Base-by-base conservation (phyloP, 2,113 vertebrate species). In the Ammodytes dubius region DNA sequence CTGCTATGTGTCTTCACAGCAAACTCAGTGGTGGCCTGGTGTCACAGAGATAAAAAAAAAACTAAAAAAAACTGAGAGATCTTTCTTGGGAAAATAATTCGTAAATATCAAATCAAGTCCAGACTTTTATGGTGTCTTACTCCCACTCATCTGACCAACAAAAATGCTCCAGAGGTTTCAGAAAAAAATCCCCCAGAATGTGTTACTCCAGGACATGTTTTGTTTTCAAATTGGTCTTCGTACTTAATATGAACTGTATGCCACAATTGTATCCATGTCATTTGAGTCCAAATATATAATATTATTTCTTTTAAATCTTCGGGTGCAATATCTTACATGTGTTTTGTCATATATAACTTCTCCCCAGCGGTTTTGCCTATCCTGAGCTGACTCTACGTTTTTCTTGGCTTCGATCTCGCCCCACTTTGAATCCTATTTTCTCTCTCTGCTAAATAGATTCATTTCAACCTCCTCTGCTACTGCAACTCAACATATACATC, bases 391-490 rank as follows among this genome's bases (percentile, higher is more conserved):
- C 64, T 74, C 27, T 10, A 0, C 3, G 3, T 74, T 89, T 90
- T 54, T 70, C 65, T 91, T 88, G 86, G 80, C 84, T 82, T 72
- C 9, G 1, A 49, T 69, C 59, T 70, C 5, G 2, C 12, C 8
- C 35, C 43, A 27, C 27, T 37, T 74, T 83, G 19, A 79, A 74
- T 61, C 7, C 42, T 70, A 69, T 37, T 49, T 50, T 77, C 60
- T 56, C 40, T 76, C 57, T 77, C 81, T 89, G 85, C 61, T 84
- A 61, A 85, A 90, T 40, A 61, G 39, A 89, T 89, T 75, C 10
- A 65, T 84, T 17, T 47, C 15, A 70, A 37, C 39, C 12, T 46
- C 6, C 2, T 5, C 56, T 82, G 64, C 14, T 75, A 53, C 75
- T 61, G 45, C 39, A 70, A 70, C 56, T 35, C 79, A 81, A 77